Evolutionary conservation across 1,140 invertebrate genomes (phyloP).

Genomic region (Triops longicaudatus): DNA sequence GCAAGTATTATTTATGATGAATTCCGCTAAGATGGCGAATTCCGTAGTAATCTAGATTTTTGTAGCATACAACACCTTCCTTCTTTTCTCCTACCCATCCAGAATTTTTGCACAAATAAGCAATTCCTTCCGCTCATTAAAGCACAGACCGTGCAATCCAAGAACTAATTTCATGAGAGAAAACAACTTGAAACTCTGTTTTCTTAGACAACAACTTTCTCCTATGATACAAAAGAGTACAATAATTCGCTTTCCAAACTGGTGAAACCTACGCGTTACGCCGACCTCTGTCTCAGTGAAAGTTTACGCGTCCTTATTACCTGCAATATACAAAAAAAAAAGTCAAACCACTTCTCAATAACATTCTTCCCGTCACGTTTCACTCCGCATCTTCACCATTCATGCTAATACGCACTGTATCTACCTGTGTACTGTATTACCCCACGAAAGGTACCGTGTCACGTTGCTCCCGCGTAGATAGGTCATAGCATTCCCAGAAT

Average conservation of each 20-base stretch:
- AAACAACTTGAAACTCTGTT: background rate
- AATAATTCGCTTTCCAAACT: background rate
- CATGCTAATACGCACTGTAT: background rate
- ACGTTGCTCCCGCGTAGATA: too few species aligned
- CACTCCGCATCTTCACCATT: background rate
- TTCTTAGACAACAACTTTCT: conserved; percentile 4
- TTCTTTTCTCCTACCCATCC: too few species aligned
- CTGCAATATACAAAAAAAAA: background rate
- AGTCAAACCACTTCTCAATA: background rate
- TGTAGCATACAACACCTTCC: too few species aligned
- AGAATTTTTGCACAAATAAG: too few species aligned
- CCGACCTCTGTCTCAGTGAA: background rate
- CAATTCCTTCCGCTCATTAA: too few species aligned
- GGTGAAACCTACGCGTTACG: background rate
- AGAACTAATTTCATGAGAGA: background rate
- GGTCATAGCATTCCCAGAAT: too few species aligned
- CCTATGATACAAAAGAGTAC: background rate
- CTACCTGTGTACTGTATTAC: too few species aligned
- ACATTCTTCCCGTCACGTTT: background rate
- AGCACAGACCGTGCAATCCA: background rate
- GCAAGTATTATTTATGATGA: too few species aligned
- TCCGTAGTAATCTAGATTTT: too few species aligned
- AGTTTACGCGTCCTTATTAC: background rate
- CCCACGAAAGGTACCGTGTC: background rate
- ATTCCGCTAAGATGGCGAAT: too few species aligned